Conservation (phyloP, 2,797 vertebrate genomes). For the Myoxocephalus aenaeus region DNA sequence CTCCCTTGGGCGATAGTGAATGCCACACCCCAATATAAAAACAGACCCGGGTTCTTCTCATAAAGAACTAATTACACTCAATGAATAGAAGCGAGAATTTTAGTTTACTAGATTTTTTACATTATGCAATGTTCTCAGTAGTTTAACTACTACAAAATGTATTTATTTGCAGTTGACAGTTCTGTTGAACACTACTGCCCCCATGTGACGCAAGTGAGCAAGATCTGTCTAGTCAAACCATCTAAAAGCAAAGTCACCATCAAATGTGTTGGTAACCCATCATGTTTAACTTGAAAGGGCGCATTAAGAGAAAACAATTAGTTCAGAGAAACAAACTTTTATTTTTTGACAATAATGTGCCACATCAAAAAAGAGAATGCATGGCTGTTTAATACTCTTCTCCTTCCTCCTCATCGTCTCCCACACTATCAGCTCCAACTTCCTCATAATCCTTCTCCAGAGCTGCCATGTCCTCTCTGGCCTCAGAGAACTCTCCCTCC, state of each 20-base stretch:
- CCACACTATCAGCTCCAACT: too few species aligned
- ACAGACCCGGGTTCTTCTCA: constrained; percentile 7
- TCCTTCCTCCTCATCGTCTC: too few species aligned
- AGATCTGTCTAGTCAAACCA: neutral
- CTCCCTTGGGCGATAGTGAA: constrained; percentile 52
- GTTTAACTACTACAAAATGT: neutral
- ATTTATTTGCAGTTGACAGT: neutral
- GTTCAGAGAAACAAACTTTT: constrained; percentile 3
- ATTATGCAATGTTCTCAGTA: too few species aligned
- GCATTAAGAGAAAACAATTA: neutral
- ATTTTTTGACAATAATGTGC: constrained; percentile 24
- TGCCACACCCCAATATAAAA: constrained; percentile 68
- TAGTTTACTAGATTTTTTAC: too few species aligned
- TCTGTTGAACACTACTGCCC: constrained; percentile 58
- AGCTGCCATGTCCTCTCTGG: too few species aligned
- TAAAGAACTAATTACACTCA: neutral
- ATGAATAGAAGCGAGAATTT: too few species aligned
- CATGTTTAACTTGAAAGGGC: neutral
- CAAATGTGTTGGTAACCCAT: neutral
- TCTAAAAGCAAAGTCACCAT: neutral
- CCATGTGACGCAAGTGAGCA: constrained; percentile 26
- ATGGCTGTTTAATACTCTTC: too few species aligned
- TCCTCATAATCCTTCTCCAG: too few species aligned
- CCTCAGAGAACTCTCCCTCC: too few species aligned
- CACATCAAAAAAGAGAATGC: neutral